Percentiles rank a stretch among this genome's conserved stretches.
Evolutionary conservation across 2,113 vertebrate genomes (phyloP).

Genomic region (Corydoras maculifer): DNA sequence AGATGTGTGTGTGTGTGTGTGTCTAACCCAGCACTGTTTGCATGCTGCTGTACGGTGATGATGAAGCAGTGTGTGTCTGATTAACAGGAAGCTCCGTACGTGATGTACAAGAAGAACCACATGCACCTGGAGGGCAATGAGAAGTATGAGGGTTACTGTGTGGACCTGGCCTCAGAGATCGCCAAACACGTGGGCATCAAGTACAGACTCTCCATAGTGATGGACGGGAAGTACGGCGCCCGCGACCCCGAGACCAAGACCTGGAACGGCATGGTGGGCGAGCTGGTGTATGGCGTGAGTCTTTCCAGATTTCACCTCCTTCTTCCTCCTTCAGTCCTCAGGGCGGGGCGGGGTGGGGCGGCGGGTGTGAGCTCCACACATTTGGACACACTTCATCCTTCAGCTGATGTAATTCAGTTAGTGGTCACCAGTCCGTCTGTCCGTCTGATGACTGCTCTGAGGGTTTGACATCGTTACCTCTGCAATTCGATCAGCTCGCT

Average conservation of each 20-base stretch:
- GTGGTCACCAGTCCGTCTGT: no score
- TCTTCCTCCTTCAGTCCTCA: no score
- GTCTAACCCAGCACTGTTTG: conserved; percentile 29
- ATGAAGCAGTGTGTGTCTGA: conserved; percentile 73
- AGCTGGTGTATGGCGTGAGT: conserved; percentile 99
- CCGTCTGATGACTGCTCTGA: no score
- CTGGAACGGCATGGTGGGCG: conserved; percentile 99
- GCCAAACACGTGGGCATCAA: conserved; percentile 99
- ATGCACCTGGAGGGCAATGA: conserved; percentile 98
- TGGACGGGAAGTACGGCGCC: conserved; percentile 96
- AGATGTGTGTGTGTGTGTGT: background rate
- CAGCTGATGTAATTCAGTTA: no score
- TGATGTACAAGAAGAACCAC: conserved; percentile 99
- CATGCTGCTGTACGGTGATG: conserved; percentile 46
- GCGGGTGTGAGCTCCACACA: no score
- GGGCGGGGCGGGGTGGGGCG: no score
- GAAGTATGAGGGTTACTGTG: conserved; percentile 99
- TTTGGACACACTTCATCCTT: no score
- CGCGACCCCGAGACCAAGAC: conserved; percentile 97
- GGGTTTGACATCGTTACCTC: no score
- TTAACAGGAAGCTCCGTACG: conserved; percentile 98
- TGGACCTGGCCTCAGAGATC: conserved; percentile 99
- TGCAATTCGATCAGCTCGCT: no score
- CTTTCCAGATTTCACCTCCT: conserved; percentile 29
- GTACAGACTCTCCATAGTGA: conserved; percentile 98